Base-by-base conservation (phyloP, 2,888 invertebrate genomes). In the Cenopis cana region DNA sequence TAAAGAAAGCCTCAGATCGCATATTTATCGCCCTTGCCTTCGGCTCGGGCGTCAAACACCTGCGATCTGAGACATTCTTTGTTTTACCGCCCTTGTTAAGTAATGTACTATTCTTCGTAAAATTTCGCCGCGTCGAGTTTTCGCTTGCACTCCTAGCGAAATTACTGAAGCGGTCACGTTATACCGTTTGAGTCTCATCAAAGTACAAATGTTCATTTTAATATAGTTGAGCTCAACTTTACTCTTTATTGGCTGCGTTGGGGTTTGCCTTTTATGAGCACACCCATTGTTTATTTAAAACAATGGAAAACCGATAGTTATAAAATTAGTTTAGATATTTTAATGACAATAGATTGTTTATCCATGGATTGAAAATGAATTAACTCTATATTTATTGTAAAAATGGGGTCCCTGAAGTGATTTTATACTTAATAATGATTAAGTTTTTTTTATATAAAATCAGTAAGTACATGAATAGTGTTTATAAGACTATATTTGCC, bases 161-260 rank as follows among this genome's bases (percentile, higher is more conserved):
- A n/a, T 14, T 69, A 67, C n/a, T 55, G 60, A 67, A 77, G 74
- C 74, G 59, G 77, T 72, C 68, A 8, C 9, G 72, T 72, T 75
- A 77, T 67, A 76, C 64, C 60, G 54, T 46, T 71, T 70, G 77
- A 81, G 80, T 77, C 79, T 81, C 79, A 78, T 84, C 81, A 83
- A 83, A 84, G 79, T 83, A 81, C 79, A 76, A 79, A 82, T 84
- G 81, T 82, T 82, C 82, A 81, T 82, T 84, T 81, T 84, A 84
- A 84, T 82, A 84, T 81, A 84, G 84, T 81, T 82, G 79, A 76
- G 78, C 74, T 74, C 74, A 75, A 77, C 80, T 82, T 78, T 73
- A 72, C 74, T 78, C 76, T 71, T 76, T 72, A 71, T 71, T 67
- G 60, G 50, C 68, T 55, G 75, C 75, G 75, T 78, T 79, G 78